Evolutionary conservation across 1,140 invertebrate species (phyloP).

Genomic region (Heterodera carotae): DNA sequence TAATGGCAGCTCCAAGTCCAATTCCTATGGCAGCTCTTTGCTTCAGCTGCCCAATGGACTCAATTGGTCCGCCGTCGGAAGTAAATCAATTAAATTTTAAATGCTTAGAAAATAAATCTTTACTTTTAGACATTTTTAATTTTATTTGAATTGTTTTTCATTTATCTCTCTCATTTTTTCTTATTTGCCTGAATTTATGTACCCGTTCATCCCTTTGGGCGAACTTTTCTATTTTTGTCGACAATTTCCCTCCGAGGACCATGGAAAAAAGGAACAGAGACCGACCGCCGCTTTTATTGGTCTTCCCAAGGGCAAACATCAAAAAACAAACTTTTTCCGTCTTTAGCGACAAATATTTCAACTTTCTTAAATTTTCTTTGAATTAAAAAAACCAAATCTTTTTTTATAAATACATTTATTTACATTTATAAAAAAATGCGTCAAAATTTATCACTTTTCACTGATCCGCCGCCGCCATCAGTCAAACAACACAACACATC

Average conservation of each 20-base stretch:
- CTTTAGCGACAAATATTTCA: too few relatives aligned
- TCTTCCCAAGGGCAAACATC: not conserved
- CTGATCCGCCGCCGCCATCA: not conserved
- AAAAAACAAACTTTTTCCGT: not conserved
- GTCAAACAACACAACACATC: not conserved
- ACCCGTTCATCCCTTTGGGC: not conserved
- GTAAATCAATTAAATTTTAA: not conserved
- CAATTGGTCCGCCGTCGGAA: not conserved
- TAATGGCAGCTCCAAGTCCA: too few relatives aligned
- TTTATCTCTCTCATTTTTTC: too few relatives aligned
- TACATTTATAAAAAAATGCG: too few relatives aligned
- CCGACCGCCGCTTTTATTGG: not conserved
- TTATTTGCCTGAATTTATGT: not conserved
- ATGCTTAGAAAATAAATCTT: not conserved
- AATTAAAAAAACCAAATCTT: too few relatives aligned
- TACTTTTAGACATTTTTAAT: not conserved
- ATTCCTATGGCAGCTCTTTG: not conserved
- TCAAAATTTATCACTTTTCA: not conserved
- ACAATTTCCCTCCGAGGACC: not conserved
- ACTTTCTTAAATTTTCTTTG: too few relatives aligned
- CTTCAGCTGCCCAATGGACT: not conserved
- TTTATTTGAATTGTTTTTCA: too few relatives aligned
- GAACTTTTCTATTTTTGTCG: not conserved
- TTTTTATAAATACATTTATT: too few relatives aligned
- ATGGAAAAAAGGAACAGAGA: not conserved